These are phyloP conservation scores for Venustoraphidia nigricollis DNA, from an alignment of 2,888 invertebrate species.

Conservation along the genomic window DNA sequence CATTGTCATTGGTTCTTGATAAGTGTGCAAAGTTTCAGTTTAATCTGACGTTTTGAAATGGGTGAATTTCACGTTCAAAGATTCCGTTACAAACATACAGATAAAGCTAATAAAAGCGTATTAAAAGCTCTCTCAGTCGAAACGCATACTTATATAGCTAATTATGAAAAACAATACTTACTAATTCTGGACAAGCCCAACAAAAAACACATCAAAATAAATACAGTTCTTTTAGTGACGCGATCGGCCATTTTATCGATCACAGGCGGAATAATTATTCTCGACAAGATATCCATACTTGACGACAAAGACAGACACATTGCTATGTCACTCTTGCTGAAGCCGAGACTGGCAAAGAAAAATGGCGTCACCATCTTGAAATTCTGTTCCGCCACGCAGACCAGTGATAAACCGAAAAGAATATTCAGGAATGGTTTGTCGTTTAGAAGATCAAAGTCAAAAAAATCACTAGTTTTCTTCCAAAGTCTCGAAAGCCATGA, in stretches of 20 bases:
- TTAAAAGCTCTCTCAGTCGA: no score
- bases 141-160: no score
- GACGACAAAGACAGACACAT: slow-evolving; percentile 61
- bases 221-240: slow-evolving; percentile 53
- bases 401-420: slow-evolving; percentile 53
- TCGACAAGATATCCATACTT: slow-evolving; percentile 56
- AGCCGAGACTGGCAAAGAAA: slow-evolving; percentile 45
- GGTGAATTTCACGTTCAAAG: no score
- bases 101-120: no score
- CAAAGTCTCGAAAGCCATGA: slow-evolving; percentile 17
- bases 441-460: slow-evolving; percentile 56
- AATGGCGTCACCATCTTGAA: slow-evolving; percentile 59
- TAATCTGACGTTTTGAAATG: no score
- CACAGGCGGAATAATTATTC: slow-evolving; percentile 55
- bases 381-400: slow-evolving; percentile 60
- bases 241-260: no score
- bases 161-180: slow-evolving; percentile 28
- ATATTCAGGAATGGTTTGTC: slow-evolving; percentile 59
- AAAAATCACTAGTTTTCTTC: slow-evolving; percentile 37
- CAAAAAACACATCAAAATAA: slow-evolving; percentile 54
- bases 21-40: no score
- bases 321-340: slow-evolving; percentile 50
- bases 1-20: no score
- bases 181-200: slow-evolving; percentile 58
- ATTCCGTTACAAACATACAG: no score